phyloP scores from a whole-genome alignment of 1,140 invertebrate genomes.

The Bombus haemorrhoidalis region DNA sequence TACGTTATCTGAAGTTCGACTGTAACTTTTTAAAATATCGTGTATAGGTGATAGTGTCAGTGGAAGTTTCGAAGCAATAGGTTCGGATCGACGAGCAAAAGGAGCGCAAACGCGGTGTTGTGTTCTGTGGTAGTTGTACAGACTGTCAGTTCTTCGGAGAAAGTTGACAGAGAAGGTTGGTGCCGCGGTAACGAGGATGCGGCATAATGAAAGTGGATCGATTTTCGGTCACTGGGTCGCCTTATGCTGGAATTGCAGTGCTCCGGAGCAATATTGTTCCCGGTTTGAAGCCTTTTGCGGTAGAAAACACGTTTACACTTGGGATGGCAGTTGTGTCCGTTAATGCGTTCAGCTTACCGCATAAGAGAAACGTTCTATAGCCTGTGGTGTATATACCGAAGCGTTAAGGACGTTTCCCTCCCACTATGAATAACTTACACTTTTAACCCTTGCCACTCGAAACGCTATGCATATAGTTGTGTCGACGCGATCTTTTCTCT shows the following conservation, averaged over 20 bases:
- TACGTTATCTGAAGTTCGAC: no score
- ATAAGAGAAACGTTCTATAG: neutral
- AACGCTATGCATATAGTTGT: neutral
- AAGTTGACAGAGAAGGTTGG: neutral
- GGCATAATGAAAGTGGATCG: neutral
- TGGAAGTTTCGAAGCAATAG: constrained; percentile 4
- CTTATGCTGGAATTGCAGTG: neutral
- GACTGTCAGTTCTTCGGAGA: neutral
- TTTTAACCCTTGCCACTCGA: neutral
- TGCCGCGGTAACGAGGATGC: neutral
- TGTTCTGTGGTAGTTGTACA: neutral
- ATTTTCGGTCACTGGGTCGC: neutral
- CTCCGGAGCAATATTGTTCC: neutral
- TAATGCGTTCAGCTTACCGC: neutral
- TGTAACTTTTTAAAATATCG: neutral
- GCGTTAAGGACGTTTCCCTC: neutral
- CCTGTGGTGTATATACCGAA: neutral
- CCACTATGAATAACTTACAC: neutral
- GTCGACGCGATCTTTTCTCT: neutral
- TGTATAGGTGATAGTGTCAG: neutral
- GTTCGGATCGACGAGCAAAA: constrained; percentile 14
- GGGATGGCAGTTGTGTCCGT: neutral
- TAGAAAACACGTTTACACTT: neutral
- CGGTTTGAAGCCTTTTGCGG: no score
- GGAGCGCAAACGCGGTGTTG: neutral